Evolutionary conservation across 2,888 invertebrate genomes (phyloP).

Genomic region (Strigamia maritima): DNA sequence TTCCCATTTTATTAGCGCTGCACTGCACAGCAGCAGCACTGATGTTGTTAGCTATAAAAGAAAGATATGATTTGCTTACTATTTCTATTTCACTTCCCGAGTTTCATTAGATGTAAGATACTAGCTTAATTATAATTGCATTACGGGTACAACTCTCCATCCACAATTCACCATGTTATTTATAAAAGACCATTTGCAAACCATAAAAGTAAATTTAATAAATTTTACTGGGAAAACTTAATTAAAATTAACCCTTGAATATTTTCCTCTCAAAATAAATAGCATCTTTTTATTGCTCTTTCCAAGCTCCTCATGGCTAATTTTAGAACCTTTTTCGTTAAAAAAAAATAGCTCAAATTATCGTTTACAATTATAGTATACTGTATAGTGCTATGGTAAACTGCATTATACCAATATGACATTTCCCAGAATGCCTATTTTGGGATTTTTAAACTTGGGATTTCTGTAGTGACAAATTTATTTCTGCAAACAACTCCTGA

Average conservation of each 20-base stretch:
- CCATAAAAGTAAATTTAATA: background rate
- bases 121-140: background rate
- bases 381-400: no score
- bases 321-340: background rate
- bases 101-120: background rate
- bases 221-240: background rate
- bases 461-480: no score
- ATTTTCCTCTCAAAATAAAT: background rate
- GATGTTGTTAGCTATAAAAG: background rate
- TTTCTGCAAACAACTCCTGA: no score
- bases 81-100: background rate
- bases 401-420: no score
- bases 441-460: no score
- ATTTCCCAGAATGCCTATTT: no score
- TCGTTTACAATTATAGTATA: no score
- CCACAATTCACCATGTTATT: background rate
- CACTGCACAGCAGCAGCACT: no score
- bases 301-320: background rate
- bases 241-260: background rate
- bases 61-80: background rate
- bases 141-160: background rate
- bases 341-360: no score
- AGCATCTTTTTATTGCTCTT: background rate
- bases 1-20: background rate
- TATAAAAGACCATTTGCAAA: background rate